Evolutionary conservation across 2,797 vertebrate species (phyloP).

Genomic region (Gallinago nigripennis): DNA sequence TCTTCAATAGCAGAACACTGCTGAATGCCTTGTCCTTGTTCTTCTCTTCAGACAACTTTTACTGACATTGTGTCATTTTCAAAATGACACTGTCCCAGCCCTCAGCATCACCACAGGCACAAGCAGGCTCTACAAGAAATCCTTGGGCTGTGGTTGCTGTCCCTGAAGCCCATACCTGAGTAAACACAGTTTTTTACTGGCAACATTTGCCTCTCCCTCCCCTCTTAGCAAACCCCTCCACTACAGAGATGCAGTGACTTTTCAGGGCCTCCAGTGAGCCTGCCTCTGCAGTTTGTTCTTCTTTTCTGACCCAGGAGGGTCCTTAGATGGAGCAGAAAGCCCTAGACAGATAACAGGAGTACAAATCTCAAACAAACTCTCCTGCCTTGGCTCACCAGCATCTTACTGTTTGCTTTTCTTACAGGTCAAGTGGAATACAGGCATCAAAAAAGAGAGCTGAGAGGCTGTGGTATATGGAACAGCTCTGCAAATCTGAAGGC

Average conservation of each 20-base stretch:
- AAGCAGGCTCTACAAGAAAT: neutral
- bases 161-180: neutral
- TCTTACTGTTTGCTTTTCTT: neutral
- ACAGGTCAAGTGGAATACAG: neutral
- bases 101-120: neutral
- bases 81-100: neutral
- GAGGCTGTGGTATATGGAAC: neutral
- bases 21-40: neutral
- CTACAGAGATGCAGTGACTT: neutral
- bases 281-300: neutral
- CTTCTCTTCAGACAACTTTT: neutral
- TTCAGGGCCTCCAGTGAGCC: neutral
- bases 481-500: neutral
- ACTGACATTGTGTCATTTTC: neutral
- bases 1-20: neutral
- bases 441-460: neutral
- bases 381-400: neutral
- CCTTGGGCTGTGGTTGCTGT: neutral
- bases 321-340: neutral
- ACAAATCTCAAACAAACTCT: neutral
- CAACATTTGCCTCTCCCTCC: neutral
- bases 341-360: neutral
- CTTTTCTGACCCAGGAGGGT: neutral
- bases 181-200: neutral
- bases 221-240: neutral